Evolutionary conservation across 2,888 invertebrate genomes (phyloP), one percentile per base, ranked within the genome.

Genomic region (Athalia rosae): DNA sequence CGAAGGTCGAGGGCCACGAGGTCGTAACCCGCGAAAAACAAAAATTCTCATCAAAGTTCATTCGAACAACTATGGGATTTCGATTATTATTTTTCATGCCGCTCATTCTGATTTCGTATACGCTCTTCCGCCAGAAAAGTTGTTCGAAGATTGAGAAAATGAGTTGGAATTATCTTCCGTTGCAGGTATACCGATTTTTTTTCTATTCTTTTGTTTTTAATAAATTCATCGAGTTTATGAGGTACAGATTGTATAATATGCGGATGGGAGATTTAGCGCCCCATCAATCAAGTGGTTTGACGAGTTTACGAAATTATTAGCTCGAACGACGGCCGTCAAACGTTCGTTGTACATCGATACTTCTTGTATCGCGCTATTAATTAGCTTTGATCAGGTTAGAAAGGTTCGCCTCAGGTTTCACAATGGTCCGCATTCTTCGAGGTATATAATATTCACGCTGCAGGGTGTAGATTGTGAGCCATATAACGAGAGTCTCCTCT

Each of bases 331-430:
- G 13, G 9, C 64, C 47, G 41, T 41, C 50, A 67, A 50, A 45
- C 45, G 64, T 50, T 67, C 67, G 11, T 50, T 50, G 48, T 48
- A 4, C 45, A 11, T 53, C 50, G 53, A 67, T 67, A 50, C 67
- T 15, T 71, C 71, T 58, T 71, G 13, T 41, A 56, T 48, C 43
- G 58, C 11, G 71, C 56, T 71, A 71, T 71, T 71, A 71, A 58
- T 71, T 71, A 71, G 43, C 15, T 71, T 58, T 58, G 58, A 71
- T 71, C 58, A n/a, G 56, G 71, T 71, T 71, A 71, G 11, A 8
- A 67, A 41, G 41, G 4, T n/a, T 4, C 11, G 13, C 45, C 7
- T 8, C 28, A 67, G 11, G 50, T 50, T 53, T 67, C 48, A 50
- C 50, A 28, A 50, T 67, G 7, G 50, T 47, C 41, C 28, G 28